Conservation (phyloP, 2,888 invertebrate species). For the Orthosia gothica region DNA sequence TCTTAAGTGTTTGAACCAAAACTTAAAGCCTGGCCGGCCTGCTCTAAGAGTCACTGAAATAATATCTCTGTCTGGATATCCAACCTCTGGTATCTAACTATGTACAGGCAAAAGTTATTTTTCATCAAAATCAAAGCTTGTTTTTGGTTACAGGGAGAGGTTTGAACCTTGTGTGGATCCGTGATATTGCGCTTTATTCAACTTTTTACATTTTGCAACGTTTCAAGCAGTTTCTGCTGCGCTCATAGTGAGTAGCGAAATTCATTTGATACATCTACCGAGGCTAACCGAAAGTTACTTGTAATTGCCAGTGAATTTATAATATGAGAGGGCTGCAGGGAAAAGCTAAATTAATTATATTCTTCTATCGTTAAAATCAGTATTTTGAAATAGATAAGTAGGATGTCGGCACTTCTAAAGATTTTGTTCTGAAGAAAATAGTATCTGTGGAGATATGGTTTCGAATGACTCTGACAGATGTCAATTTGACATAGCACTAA, state of each 20-base stretch:
- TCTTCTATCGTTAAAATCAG: background rate
- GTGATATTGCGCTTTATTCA: constrained; percentile 51
- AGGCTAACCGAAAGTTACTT: constrained; percentile 13
- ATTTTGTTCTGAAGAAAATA: too few species aligned
- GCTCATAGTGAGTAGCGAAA: constrained; percentile 15
- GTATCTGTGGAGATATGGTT: too few species aligned
- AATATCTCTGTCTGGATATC: background rate
- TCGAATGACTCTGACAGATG: too few species aligned
- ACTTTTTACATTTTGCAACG: constrained; percentile 43
- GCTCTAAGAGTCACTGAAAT: background rate
- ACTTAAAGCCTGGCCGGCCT: too few species aligned
- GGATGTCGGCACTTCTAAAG: too few species aligned
- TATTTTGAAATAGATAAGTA: background rate
- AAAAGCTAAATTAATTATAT: background rate
- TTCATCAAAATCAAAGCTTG: background rate
- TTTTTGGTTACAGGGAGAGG: background rate
- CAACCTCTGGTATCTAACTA: background rate
- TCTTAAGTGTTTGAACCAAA: background rate
- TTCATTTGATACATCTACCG: constrained; percentile 37
- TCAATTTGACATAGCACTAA: too few species aligned
- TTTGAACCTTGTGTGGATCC: constrained; percentile 29
- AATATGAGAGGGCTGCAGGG: background rate
- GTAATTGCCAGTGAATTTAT: constrained; percentile 8
- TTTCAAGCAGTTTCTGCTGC: constrained; percentile 42
- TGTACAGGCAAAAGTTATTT: background rate